Conservation (phyloP, 2,113 vertebrate species). For the Pampusana beccarii region DNA sequence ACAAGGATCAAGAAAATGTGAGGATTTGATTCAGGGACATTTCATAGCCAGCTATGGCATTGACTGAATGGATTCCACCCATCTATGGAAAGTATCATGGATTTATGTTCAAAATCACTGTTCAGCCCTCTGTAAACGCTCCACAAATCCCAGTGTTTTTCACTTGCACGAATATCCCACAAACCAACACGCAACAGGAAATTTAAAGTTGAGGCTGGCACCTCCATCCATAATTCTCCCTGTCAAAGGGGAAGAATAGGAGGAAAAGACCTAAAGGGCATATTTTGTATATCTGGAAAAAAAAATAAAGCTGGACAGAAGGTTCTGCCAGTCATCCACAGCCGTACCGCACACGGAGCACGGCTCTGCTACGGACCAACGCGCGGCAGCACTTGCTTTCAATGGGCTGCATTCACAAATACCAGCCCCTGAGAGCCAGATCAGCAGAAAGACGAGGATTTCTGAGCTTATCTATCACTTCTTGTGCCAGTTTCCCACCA, state of each 20-base stretch:
- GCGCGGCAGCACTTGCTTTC: neutral
- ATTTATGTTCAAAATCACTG: neutral
- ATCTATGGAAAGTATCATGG: neutral
- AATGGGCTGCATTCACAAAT: constrained; percentile 46
- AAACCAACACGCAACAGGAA: constrained; percentile 29
- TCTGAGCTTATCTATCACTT: constrained; percentile 6
- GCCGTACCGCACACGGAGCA: constrained; percentile 1
- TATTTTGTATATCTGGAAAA: constrained; percentile 19
- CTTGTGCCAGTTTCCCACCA: neutral
- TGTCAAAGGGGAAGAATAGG: constrained; percentile 22
- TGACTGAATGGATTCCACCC: neutral
- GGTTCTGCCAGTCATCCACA: constrained; percentile 36
- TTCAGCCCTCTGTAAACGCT: neutral
- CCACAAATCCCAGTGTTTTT: neutral
- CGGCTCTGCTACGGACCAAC: neutral
- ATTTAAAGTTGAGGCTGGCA: constrained; percentile 26
- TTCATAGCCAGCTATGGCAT: neutral
- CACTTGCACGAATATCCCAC: neutral
- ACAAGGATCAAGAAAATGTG: neutral
- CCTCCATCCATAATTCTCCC: neutral
- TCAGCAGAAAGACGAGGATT: constrained; percentile 12
- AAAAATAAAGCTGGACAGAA: neutral
- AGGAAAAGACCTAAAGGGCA: constrained; percentile 48
- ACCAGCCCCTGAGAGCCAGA: neutral
- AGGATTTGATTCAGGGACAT: neutral